Base-by-base conservation (phyloP, 2,797 vertebrate species). In the Lepilemur ruficaudatus region DNA sequence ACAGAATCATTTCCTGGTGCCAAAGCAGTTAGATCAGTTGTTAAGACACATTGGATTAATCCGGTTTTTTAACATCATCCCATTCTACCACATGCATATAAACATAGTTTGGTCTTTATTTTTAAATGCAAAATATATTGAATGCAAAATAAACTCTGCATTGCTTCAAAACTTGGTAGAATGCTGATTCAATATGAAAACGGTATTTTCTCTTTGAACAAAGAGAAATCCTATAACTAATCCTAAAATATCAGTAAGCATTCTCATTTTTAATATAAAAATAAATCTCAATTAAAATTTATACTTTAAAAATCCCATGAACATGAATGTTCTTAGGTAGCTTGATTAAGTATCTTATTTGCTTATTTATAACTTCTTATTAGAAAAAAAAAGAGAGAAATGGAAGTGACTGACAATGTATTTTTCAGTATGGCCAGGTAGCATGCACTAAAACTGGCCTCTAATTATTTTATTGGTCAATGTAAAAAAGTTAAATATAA, bases 181-280 rank as follows among this genome's bases (percentile, higher is more conserved):
- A 88, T 32, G 22, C 17, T 63, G 25, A 87, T 18, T 95, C 18
- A 35, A 20, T 82, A 10, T 13, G 7, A 32, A 80, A 85, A 87
- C 59, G 22, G 17, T 30, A 52, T 65, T 96, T 57, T 67, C 0
- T 48, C 23, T 59, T 73, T 72, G 48, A 94, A 22, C 30, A 76
- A 59, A 5, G 13, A 95, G 69, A 95, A 52, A 35, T 57, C 3
- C 28, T 17, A 94, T 95, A 94, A 70, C 11, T 55, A 20, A 86
- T 17, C 15, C 84, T 97, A 52, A 65, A 97, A 95, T 91, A 96
- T 43, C 20, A 75, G 11, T 59, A 30, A 72, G 4, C 46, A 11
- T 3, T 72, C 0, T 93, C n/a, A 63, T 65, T 94, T 59, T 17
- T 90, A 52, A 88, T 55, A 50, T 30, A 25, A 80, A 85, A 85